These are phyloP conservation scores for Aleiodes alternator DNA, from an alignment of 2,888 invertebrate genomes.

Conservation along the genomic window DNA sequence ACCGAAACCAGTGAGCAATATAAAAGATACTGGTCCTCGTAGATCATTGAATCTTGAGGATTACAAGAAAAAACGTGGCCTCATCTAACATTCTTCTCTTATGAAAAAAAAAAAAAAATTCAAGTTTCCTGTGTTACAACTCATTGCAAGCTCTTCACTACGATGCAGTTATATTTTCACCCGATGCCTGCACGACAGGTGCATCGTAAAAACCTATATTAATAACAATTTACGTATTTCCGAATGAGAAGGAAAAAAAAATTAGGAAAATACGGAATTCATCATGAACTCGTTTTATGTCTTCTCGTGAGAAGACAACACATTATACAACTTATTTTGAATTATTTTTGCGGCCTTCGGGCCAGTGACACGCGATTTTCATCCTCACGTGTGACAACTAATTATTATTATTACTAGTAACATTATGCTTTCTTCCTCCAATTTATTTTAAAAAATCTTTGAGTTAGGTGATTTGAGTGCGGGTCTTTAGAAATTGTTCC, in stretches of 20 bases:
- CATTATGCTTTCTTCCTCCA: background rate
- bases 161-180: conserved; percentile 21
- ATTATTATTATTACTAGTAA: background rate
- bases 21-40: conserved; percentile 88
- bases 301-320: background rate
- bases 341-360: background rate
- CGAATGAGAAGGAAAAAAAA: conserved; percentile 1
- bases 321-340: conserved; percentile 10
- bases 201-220: background rate
- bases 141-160: conserved; percentile 13
- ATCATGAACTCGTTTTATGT: background rate
- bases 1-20: conserved; percentile 84
- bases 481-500: background rate
- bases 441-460: conserved; percentile 5
- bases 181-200: conserved; percentile 10
- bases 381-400: too few species aligned
- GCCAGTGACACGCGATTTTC: too few species aligned
- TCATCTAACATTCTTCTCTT: conserved; percentile 79
- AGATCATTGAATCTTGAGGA: conserved; percentile 92
- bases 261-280: background rate
- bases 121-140: background rate
- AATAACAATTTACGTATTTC: conserved; percentile 1
- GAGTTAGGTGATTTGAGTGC: background rate
- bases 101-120: background rate
- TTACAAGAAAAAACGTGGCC: conserved; percentile 94